phyloP scores from a whole-genome alignment of 2,113 vertebrate species.

The Oplegnathus fasciatus region DNA sequence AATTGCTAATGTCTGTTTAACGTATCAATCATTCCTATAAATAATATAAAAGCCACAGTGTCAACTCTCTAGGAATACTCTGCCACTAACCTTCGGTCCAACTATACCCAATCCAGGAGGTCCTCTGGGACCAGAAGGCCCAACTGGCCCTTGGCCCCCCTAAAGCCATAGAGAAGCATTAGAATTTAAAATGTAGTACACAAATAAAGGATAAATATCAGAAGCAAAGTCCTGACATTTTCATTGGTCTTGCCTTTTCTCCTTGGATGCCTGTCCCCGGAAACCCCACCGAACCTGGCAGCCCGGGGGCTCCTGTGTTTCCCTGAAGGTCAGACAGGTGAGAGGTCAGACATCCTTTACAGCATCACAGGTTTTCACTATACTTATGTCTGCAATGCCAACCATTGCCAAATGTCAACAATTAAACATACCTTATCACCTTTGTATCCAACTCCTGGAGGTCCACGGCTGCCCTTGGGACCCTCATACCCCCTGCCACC shows the following conservation, averaged over 20 bases:
- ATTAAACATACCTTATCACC: slow-evolving; percentile 87
- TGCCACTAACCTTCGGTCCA: slow-evolving; percentile 82
- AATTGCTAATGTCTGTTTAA: background rate
- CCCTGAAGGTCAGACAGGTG: slow-evolving; percentile 79
- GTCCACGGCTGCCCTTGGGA: slow-evolving; percentile 82
- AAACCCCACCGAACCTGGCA: slow-evolving; percentile 77
- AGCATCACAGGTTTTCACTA: slow-evolving; percentile 4
- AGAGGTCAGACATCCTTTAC: slow-evolving; percentile 27
- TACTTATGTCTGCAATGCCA: background rate
- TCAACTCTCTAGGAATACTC: background rate
- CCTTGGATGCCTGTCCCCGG: slow-evolving; percentile 83
- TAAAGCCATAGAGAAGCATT: slow-evolving; percentile 39
- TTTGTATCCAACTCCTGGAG: slow-evolving; percentile 83
- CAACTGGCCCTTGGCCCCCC: slow-evolving; percentile 81
- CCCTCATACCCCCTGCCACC: slow-evolving; percentile 90
- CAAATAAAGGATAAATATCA: background rate
- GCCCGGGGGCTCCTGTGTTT: slow-evolving; percentile 80
- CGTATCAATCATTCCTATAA: background rate
- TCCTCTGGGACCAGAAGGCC: slow-evolving; percentile 81
- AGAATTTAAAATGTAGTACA: background rate
- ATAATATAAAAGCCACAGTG: background rate
- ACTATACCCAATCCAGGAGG: slow-evolving; percentile 74
- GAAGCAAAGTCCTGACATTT: background rate
- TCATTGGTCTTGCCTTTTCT: slow-evolving; percentile 79
- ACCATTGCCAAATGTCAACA: background rate